Base-by-base conservation (phyloP, 2,113 vertebrate species). In the Otocyon megalotis region DNA sequence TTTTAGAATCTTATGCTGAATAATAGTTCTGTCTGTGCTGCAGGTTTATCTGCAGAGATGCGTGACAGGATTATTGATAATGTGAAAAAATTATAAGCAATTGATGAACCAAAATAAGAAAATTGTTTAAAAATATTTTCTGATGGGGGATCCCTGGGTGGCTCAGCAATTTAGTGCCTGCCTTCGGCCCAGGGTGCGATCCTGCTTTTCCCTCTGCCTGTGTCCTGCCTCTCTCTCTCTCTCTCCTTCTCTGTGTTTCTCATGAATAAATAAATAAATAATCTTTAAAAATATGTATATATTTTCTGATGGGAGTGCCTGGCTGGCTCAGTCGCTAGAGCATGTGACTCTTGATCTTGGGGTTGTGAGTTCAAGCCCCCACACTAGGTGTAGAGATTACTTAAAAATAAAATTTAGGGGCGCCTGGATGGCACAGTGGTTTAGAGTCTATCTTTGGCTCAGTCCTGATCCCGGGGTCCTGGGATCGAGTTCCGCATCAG, bases 1-100 rank as follows among this genome's bases (percentile, higher is more conserved):
- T 81, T 92, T 85, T 86, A 80, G 87, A 86, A 30, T 89, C 17
- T 72, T 93, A 81, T 85, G 22, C 60, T 91, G 30, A 81, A 14
- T 48, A 83, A 22, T 83, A 58, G 62, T 90, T 8, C 12, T 48
- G 5, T 14, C 54, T 67, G 28, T 79, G 56, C 32, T 71, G 3
- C 90, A 22, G 4, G 48, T 72, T 76, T 84, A 94, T 15, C 53
- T 77, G 53, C 8, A 84, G 5, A 88, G 35, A 24, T 93, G 4
- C 65, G 92, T 17, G 77, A 54, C 26, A 35, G 26, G 8, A 4
- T 84, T 90, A 72, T 53, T 35, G 50, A 58, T 65, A 71, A 77
- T 60, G 35, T 82, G 14, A 71, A 71, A 93, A 88, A 72, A 58
- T 63, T n/a, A 43, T 1, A 65, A 84, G 35, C 28, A 87, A n/a